These are phyloP conservation scores for Pseudocheirus occidentalis DNA, from an alignment of 2,797 vertebrate genomes.

Conservation along the genomic window DNA sequence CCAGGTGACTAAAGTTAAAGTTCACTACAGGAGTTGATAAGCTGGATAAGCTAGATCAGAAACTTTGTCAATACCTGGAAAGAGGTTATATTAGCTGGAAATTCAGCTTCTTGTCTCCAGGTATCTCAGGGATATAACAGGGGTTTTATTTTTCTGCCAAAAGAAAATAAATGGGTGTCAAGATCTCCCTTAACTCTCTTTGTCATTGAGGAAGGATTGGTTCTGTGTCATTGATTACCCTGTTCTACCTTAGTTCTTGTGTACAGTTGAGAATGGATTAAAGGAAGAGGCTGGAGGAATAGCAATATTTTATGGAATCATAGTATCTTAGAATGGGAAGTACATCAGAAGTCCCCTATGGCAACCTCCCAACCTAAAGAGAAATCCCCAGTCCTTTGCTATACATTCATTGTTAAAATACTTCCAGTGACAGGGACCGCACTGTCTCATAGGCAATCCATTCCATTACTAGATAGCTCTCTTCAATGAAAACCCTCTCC, in stretches of 20 bases:
- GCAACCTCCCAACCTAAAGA: constrained; percentile 27
- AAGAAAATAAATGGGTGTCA: constrained; percentile 6
- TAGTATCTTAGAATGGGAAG: constrained; percentile 3
- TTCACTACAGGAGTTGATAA: constrained; percentile 7
- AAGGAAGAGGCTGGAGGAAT: background rate
- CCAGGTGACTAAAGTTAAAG: background rate
- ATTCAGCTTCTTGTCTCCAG: background rate
- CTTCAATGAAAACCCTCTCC: constrained; percentile 32
- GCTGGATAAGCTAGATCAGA: background rate
- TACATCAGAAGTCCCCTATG: constrained; percentile 15
- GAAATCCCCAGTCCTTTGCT: background rate
- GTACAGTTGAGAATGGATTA: background rate
- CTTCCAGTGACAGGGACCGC: background rate
- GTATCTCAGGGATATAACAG: background rate
- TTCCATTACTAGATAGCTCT: constrained; percentile 7
- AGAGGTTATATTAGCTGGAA: constrained; percentile 18
- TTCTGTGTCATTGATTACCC: background rate
- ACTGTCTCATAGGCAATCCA: background rate
- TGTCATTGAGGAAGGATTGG: background rate
- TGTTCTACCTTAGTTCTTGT: background rate
- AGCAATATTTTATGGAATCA: constrained; percentile 18
- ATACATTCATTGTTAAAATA: background rate
- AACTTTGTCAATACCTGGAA: constrained; percentile 40
- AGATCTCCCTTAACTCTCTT: background rate
- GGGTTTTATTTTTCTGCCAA: constrained; percentile 41